These are phyloP conservation scores for Leguminivora glycinivorella DNA, from an alignment of 1,140 invertebrate species.

Conservation along the genomic window DNA sequence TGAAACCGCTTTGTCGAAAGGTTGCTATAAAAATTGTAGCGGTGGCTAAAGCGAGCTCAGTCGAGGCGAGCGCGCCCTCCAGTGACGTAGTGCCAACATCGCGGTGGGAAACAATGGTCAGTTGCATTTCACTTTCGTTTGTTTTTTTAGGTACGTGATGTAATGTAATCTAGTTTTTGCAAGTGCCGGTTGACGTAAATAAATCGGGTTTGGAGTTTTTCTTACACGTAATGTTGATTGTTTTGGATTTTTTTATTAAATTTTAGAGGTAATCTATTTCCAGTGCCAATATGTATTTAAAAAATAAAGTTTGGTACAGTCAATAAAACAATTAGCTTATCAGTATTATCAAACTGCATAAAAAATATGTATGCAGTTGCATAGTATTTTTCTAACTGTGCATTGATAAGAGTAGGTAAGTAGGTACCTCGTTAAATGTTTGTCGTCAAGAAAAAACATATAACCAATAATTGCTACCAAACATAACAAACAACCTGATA, in stretches of 20 bases:
- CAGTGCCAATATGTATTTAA: too few relatives aligned
- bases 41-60: slow-evolving; percentile 53
- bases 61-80: slow-evolving; percentile 50
- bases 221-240: not conserved
- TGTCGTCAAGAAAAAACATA: too few relatives aligned
- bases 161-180: slow-evolving; percentile 18
- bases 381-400: not conserved
- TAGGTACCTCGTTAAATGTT: too few relatives aligned
- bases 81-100: slow-evolving; percentile 32
- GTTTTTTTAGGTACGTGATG: slow-evolving; percentile 25
- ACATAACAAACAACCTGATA: not conserved
- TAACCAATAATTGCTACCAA: too few relatives aligned
- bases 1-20: slow-evolving; percentile 62
- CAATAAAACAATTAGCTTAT: too few relatives aligned
- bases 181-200: not conserved
- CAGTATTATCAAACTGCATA: too few relatives aligned
- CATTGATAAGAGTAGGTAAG: not conserved
- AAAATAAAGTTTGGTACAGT: too few relatives aligned
- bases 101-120: slow-evolving; percentile 58
- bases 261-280: not conserved
- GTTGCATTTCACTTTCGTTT: slow-evolving; percentile 51
- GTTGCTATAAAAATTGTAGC: slow-evolving; percentile 73
- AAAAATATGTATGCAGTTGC: too few relatives aligned
- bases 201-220: not conserved
- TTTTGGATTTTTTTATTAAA: not conserved